Conservation (phyloP, 2,797 vertebrate genomes). For the Nannoperca obscura region DNA sequence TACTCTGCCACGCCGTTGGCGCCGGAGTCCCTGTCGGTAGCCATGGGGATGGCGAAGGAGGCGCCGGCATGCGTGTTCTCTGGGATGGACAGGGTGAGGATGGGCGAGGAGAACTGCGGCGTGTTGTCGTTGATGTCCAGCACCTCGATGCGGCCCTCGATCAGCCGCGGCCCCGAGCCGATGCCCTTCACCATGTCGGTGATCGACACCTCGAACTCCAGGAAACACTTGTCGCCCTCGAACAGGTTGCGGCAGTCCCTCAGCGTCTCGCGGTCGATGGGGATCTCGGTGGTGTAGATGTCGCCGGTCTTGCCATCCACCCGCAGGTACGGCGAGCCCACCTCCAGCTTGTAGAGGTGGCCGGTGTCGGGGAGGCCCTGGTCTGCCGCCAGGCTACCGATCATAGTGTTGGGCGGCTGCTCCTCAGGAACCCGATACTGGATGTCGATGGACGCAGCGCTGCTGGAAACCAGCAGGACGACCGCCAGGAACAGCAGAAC, state of each 20-base stretch:
- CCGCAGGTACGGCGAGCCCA: constrained; percentile 92
- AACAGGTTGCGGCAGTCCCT: constrained; percentile 92
- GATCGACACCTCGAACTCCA: constrained; percentile 98
- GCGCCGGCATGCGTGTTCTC: constrained; percentile 94
- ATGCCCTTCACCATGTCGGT: constrained; percentile 91
- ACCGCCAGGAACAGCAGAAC: constrained; percentile 56
- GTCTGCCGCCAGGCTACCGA: constrained; percentile 94
- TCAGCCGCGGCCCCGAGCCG: constrained; percentile 89
- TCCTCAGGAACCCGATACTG: constrained; percentile 93
- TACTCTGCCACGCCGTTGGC: constrained; percentile 93
- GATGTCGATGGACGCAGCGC: constrained; percentile 71
- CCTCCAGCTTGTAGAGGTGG: constrained; percentile 97
- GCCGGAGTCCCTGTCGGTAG: constrained; percentile 92
- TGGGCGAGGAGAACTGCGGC: constrained; percentile 94
- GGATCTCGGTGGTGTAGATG: constrained; percentile 96
- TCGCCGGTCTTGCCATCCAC: constrained; percentile 97
- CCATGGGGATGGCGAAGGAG: constrained; percentile 92
- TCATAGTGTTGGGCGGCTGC: constrained; percentile 94
- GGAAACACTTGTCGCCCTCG: constrained; percentile 90
- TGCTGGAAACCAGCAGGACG: constrained; percentile 59
- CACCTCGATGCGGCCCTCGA: constrained; percentile 96
- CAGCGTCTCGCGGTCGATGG: constrained; percentile 94
- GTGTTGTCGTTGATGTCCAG: constrained; percentile 98
- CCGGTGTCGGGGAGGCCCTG: constrained; percentile 93
- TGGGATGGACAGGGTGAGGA: constrained; percentile 93